A percentile compares a stretch with the other conserved stretches of the same genome.
Evolutionary conservation across 2,888 invertebrate genomes (phyloP).

Genomic region (Acholoe squamosa): DNA sequence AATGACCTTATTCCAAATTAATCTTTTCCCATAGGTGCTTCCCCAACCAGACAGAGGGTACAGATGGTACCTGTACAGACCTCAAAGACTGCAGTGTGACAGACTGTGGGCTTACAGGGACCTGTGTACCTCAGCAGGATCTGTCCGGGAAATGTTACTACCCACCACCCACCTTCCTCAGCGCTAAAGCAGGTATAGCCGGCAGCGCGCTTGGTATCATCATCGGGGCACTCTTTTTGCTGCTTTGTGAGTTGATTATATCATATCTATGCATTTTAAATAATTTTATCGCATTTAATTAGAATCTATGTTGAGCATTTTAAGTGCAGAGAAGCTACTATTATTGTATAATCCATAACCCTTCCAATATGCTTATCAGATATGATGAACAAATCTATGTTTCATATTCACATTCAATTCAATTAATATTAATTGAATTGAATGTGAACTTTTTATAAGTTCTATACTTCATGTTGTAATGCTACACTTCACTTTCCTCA

Average conservation of each 20-base stretch:
- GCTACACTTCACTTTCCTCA: no score
- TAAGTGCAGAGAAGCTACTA: no score
- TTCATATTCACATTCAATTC: no score
- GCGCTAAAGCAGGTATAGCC: background rate
- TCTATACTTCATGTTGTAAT: no score
- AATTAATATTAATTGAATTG: no score
- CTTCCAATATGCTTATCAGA: no score
- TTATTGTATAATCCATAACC: no score
- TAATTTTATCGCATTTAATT: background rate
- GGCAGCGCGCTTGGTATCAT: conserved; percentile 49
- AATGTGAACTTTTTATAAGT: no score
- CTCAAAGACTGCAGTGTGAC: background rate
- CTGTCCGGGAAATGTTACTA: background rate
- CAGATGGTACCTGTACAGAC: background rate
- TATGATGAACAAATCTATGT: no score
- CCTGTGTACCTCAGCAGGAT: conserved; percentile 31
- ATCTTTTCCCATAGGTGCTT: conserved; percentile 23
- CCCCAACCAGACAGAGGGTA: background rate
- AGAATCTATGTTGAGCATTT: no score
- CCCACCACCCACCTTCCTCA: background rate
- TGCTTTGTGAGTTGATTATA: conserved; percentile 26
- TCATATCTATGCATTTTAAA: no score
- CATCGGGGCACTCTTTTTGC: conserved; percentile 7
- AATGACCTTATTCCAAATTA: no score
- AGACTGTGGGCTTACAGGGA: background rate